A percentile compares a stretch with the other conserved stretches of the same genome.
phyloP scores from a whole-genome alignment of 2,888 invertebrate species.

The Xiphydria camelus region DNA sequence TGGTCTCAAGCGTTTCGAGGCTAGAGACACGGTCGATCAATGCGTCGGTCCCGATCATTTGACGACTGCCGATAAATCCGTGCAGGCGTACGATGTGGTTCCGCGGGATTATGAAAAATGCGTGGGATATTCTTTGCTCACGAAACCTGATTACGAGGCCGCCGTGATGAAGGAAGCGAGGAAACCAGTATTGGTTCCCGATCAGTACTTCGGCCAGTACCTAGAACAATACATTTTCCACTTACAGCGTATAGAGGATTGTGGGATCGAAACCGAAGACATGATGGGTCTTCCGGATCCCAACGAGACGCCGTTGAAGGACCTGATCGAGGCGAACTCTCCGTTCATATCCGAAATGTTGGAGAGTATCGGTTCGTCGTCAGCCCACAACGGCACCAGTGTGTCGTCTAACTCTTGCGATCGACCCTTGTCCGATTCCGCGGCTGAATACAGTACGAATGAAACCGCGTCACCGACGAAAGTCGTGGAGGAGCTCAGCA shows the following conservation, averaged over 20 bases:
- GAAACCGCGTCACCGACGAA: slow-evolving; percentile 16
- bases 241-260: slow-evolving; percentile 44
- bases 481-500: slow-evolving; percentile 31
- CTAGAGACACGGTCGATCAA: neutral
- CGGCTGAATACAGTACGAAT: slow-evolving; percentile 2
- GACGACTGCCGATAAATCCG: slow-evolving; percentile 26
- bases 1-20: too few species aligned
- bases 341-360: slow-evolving; percentile 39
- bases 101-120: slow-evolving; percentile 45
- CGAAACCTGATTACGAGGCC: slow-evolving; percentile 29
- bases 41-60: neutral
- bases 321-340: slow-evolving; percentile 43
- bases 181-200: slow-evolving; percentile 20
- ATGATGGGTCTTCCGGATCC: slow-evolving; percentile 27
- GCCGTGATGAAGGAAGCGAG: slow-evolving; percentile 11
- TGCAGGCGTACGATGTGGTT: slow-evolving; percentile 40
- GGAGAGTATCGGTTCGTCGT: slow-evolving; percentile 16
- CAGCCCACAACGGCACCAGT: slow-evolving; percentile 1
- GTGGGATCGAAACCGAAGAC: slow-evolving; percentile 36
- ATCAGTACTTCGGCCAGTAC: slow-evolving; percentile 40
- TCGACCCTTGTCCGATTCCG: neutral
- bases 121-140: slow-evolving; percentile 43
- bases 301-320: slow-evolving; percentile 38
- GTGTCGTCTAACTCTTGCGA: slow-evolving; percentile 11
- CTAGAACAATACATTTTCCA: slow-evolving; percentile 47